phyloP scores from a whole-genome alignment of 2,888 invertebrate species.

The Sceliomorpha sp. region DNA sequence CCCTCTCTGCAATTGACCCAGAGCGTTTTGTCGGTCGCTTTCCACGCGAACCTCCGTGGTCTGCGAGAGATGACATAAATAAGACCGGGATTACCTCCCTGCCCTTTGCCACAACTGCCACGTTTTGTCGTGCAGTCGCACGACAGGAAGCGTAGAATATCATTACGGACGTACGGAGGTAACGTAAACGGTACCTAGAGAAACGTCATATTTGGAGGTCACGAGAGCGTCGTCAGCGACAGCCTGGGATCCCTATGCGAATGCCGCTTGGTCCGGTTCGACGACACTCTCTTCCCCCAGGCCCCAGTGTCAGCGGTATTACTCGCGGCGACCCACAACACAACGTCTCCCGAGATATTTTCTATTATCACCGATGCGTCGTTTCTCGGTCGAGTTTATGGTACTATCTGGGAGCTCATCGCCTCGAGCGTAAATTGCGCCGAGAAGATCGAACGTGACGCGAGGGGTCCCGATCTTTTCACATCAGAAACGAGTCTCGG shows the following conservation, averaged over 20 bases:
- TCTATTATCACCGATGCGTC: constrained; percentile 58
- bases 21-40: constrained; percentile 18
- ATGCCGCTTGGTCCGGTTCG: not conserved
- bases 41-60: constrained; percentile 5
- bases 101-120: constrained; percentile 22
- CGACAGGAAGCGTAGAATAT: constrained; percentile 35
- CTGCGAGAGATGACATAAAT: constrained; percentile 24
- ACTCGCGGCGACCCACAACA: not conserved
- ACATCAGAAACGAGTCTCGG: constrained; percentile 25
- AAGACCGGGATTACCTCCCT: constrained; percentile 20
- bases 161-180: constrained; percentile 29
- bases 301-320: too few relatives aligned
- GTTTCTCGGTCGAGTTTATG: constrained; percentile 52
- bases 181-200: constrained; percentile 40
- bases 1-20: constrained; percentile 8
- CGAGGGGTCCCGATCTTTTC: constrained; percentile 42
- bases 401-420: constrained; percentile 15
- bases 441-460: constrained; percentile 47
- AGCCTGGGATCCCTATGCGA: constrained; percentile 14
- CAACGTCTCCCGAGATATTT: constrained; percentile 22
- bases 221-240: constrained; percentile 38
- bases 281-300: too few relatives aligned
- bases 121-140: constrained; percentile 29
- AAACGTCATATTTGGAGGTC: constrained; percentile 43
- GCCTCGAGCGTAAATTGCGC: constrained; percentile 53